Base-by-base conservation (phyloP, 37 sponge, comb jelly and placozoan genomes). In the Geodia barretti region DNA sequence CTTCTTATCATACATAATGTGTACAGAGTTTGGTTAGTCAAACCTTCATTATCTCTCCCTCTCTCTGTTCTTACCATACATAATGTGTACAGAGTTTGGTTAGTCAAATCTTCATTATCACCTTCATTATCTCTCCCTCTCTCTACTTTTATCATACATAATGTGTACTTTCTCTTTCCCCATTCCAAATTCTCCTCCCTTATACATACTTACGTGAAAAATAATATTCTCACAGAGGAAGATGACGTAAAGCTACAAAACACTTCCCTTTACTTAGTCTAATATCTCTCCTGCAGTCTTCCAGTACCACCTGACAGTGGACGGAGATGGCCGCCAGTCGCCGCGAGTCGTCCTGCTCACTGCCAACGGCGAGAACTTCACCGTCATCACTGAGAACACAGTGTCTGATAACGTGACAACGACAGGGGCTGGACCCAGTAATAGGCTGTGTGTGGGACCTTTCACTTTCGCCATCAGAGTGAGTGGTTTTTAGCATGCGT, bases 381-480 rank as follows among this genome's bases (percentile, higher is more conserved):
- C 67, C 17, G 24, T 9, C 11, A 39, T 66, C 40, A 28, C 3
- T 9, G 41, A 62, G 54, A 77, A 39, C 23, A 43, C 7, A 25
- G 66, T 72, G 1, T 2, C 60, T 4, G 38, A 26, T 4, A 60
- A 41, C n/a, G 21, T 86, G 23, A 73, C 67, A 1, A 28, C 79
- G 1, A 5, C 42, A 8, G 65, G 74, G 2, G 25, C 64, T 4
- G 67, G 80, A 2, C 14, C 17, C 1, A 68, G 47, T 30, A 63
- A 61, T 39, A 72, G 64, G 33, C 3, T 62, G 63, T 85, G 85
- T 62, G 61, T 41, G 23, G n/a, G 39, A 21, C 38, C 74, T 5
- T 25, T 58, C 23, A 79, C 79, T 47, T 86, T 79, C 65, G 86
- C 78, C 58, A 64, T 86, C 35, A 68, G 39, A 26, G 75, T 74